A percentile compares a stretch with the other conserved stretches of the same genome.
These are phyloP conservation scores for Silurus asotus DNA, from an alignment of 2,113 vertebrate genomes.

Conservation along the genomic window DNA sequence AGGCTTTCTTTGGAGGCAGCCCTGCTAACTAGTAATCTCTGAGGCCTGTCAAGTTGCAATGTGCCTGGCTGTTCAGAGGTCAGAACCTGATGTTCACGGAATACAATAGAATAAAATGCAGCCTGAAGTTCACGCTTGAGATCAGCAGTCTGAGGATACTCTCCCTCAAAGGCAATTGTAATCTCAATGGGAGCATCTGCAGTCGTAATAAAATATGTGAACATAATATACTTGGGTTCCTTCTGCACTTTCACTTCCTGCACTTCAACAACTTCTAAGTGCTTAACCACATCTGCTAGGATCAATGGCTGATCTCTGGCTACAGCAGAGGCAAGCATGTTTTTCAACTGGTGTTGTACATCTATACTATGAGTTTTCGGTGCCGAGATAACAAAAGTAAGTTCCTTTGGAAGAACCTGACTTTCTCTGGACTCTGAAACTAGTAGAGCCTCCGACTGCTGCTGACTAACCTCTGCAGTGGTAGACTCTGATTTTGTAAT, in stretches of 20 bases:
- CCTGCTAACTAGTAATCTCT: constrained; percentile 63
- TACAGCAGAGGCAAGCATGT: constrained; percentile 79
- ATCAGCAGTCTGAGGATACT: constrained; percentile 79
- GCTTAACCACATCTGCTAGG: constrained; percentile 77
- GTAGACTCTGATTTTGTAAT: constrained; percentile 65
- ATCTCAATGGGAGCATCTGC: constrained; percentile 77
- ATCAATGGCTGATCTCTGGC: constrained; percentile 76
- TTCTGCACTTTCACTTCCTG: constrained; percentile 75
- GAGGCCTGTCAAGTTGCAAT: constrained; percentile 62
- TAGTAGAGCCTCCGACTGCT: constrained; percentile 63
- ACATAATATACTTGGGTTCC: constrained; percentile 73
- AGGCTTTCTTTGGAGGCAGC: constrained; percentile 62
- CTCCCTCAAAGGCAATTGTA: constrained; percentile 75
- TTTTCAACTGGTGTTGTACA: constrained; percentile 77
- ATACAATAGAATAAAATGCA: constrained; percentile 80
- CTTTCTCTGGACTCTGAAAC: constrained; percentile 69
- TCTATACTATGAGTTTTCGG: constrained; percentile 72
- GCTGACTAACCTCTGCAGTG: constrained; percentile 58
- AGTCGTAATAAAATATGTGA: constrained; percentile 82
- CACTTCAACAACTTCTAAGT: constrained; percentile 74
- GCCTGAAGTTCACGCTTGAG: constrained; percentile 80
- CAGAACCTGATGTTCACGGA: constrained; percentile 77
- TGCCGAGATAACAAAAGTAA: constrained; percentile 67
- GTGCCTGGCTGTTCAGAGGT: constrained; percentile 74
- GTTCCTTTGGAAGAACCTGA: constrained; percentile 77